Evolutionary conservation across 2,797 vertebrate species (phyloP), one percentile per base, ranked within the genome.

Genomic region (Malurus leucopterus): DNA sequence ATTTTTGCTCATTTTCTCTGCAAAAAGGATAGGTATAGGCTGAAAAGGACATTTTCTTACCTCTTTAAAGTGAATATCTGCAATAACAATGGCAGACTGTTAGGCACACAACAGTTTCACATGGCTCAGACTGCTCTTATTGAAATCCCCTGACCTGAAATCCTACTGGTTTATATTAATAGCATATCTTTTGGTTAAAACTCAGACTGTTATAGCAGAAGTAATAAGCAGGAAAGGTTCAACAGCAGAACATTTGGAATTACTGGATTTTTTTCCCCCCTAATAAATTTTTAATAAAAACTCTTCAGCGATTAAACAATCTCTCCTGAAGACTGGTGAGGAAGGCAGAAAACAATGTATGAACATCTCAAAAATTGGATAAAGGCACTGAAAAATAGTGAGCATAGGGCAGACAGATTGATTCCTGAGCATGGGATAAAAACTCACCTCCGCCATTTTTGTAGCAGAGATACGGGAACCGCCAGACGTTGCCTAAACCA

Each of bases 401-500:
- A 58, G 58, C 20, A 1, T 0, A 8, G 53, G 57, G 61, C 50
- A 32, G 57, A 3, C 9, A 29, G 54, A 24, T 3, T 0, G 59
- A 30, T 2, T 11, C 8, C 19, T 3, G 15, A 27, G 61, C 14
- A 10, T 0, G 18, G 50, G 23, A 23, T 5, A 19, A 16, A 36
- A 10, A 55, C 98, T 95, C 90, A 99, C 99, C 99, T 98, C 99
- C 99, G 94, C 99, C 99, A 32, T 99, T 99, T 92, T 99, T 99
- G 96, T 99, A 99, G 98, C 99, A 99, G 98, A 99, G 99, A 96
- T 99, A 99, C 29, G 99, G 99, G 84, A 99, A 99, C 19, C 99
- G 98, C 99, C 99, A 99, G 61, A 99, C 98, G 1, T 99, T 99
- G 94, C 99, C 99, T 93, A 99, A 98, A 84, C 99, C 99, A 9